Evolutionary conservation across 2,888 invertebrate species (phyloP).

Genomic region (Tipula helvola): DNA sequence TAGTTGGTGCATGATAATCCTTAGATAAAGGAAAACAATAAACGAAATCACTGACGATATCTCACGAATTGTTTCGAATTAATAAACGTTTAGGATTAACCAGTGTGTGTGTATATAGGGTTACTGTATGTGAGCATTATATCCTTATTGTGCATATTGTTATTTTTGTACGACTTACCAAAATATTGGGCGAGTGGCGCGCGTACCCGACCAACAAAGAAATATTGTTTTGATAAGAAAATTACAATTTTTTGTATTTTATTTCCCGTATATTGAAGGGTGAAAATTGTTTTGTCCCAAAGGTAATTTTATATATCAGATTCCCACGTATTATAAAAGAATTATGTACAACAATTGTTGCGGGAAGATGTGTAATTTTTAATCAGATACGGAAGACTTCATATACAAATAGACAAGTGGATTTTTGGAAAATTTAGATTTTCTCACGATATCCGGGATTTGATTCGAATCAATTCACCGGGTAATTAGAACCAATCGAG

Average conservation of each 20-base stretch:
- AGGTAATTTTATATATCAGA: neutral
- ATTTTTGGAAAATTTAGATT: neutral
- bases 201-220: neutral
- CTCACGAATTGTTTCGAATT: slow-evolving; percentile 4
- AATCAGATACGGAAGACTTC: neutral
- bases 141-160: slow-evolving; percentile 4
- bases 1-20: neutral
- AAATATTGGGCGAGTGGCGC: neutral
- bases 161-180: neutral
- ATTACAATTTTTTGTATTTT: neutral
- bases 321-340: neutral
- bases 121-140: neutral
- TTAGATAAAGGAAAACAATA: neutral
- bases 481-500: neutral
- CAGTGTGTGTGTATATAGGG: neutral
- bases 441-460: neutral
- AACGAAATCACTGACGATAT: neutral
- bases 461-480: neutral
- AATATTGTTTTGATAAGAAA: neutral
- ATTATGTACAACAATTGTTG: neutral
- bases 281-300: neutral
- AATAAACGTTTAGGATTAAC: neutral
- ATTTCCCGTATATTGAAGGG: neutral
- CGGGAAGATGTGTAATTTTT: neutral
- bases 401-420: neutral